Evolutionary conservation across 2,888 invertebrate species (phyloP).

Genomic region (Hecatera dysodea): DNA sequence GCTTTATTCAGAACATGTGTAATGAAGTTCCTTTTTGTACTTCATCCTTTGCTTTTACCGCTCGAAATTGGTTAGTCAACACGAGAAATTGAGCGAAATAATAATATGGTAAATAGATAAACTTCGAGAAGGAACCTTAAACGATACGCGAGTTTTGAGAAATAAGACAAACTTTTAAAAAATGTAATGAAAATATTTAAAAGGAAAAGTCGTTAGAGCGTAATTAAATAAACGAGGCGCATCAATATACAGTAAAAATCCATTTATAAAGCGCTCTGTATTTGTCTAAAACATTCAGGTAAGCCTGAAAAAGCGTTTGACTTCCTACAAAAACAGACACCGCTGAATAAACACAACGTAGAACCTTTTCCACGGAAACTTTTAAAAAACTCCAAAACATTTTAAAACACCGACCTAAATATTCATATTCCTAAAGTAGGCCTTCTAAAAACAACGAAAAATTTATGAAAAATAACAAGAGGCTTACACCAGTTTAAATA

Average conservation of each 20-base stretch:
- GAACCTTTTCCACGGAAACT: slow-evolving; percentile 48
- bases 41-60: slow-evolving; percentile 3
- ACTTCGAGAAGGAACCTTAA: not conserved
- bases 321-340: slow-evolving; percentile 17
- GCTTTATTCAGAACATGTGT: slow-evolving; percentile 4
- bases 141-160: not conserved
- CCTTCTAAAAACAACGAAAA: slow-evolving; percentile 55
- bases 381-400: slow-evolving; percentile 41
- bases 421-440: slow-evolving; percentile 61
- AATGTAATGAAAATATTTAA: not conserved
- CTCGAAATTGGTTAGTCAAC: not conserved
- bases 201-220: not conserved
- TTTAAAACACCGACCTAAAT: slow-evolving; percentile 54
- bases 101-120: not conserved
- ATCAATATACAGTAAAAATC: too few species aligned
- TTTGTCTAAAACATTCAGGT: slow-evolving; percentile 14
- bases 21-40: slow-evolving; percentile 1
- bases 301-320: slow-evolving; percentile 16
- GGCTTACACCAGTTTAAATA: slow-evolving; percentile 64
- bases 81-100: not conserved
- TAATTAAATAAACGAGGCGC: not conserved
- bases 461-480: slow-evolving; percentile 64
- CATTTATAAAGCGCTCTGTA: not conserved
- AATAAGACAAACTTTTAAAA: not conserved
- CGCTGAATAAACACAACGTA: slow-evolving; percentile 42